Evolutionary conservation across 2,113 vertebrate genomes (phyloP), one percentile per base, ranked within the genome.

Genomic region (Gavia stellata): DNA sequence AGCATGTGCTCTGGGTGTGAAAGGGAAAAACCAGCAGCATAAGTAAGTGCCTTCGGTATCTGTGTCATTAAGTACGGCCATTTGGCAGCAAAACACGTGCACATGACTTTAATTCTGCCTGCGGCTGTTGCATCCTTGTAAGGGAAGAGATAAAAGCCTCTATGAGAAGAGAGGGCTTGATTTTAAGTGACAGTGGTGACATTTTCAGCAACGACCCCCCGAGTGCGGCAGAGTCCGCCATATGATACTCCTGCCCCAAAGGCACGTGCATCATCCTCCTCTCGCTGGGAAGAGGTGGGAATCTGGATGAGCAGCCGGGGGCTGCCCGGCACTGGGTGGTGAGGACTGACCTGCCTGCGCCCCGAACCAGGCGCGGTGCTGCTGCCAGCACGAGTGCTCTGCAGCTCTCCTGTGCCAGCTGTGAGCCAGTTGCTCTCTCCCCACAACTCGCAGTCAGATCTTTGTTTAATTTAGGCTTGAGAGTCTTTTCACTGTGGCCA

Each of bases 321-420:
- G 73, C 21, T 83, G 92, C 72, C 65, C 34, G 2, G 84, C 38
- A 26, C 21, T 7, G 56, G 45, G 49, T 0, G 2, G 21, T 8
- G 38, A 44, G 59, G 61, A 44, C 23, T 0, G 1, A 8, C 14
- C 42, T 6, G 6, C 25, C 12, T 2, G 73, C 13, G 9, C 29
- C 47, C 61, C 4, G 2, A 36, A 14, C 21, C 5, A 4, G 1
- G 0, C 1, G 2, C 3, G 0, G 44, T 25, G 36, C 12, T 1
- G 2, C 44, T 44, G 33, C 36, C 44, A 45, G 71, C 38, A 18
- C 3, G 0, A 26, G 31, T 2, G 45, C 58, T 58, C 77, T 3
- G 38, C 44, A 72, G 75, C 29, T 45, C 21, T 61, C 66, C 88
- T 8, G 44, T 17, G 2, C 45, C 31, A 50, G 75, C 63, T 2